Conservation (phyloP, 2,797 vertebrate species). For the Neopelma chrysocephalum region DNA sequence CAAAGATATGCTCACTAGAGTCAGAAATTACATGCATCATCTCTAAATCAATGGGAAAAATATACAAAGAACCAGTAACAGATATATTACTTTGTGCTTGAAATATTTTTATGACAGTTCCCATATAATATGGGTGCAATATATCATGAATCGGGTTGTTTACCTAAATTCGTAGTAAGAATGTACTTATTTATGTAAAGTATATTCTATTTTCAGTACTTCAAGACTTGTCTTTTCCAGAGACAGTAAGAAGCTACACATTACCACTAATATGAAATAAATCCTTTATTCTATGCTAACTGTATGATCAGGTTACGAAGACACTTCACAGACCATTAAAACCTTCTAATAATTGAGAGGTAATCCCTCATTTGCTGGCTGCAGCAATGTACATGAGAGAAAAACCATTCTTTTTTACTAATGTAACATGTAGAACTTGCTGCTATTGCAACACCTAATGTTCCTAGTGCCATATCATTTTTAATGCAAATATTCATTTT, state of each 20-base stretch:
- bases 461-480: conserved; percentile 66
- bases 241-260: background rate
- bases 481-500: conserved; percentile 77
- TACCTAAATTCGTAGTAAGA: conserved; percentile 26
- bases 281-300: conserved; percentile 64
- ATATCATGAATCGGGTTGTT: conserved; percentile 1
- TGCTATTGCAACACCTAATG: conserved; percentile 72
- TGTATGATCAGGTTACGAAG: conserved; percentile 62
- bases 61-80: conserved; percentile 24
- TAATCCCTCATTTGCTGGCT: conserved; percentile 78
- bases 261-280: conserved; percentile 55
- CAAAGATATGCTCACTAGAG: conserved; percentile 44
- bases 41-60: conserved; percentile 50
- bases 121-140: background rate
- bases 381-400: conserved; percentile 63
- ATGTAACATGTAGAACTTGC: conserved; percentile 74
- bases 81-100: conserved; percentile 34
- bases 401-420: conserved; percentile 74
- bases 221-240: conserved; percentile 28
- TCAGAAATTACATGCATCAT: conserved; percentile 56
- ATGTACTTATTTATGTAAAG: conserved; percentile 48
- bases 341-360: conserved; percentile 74
- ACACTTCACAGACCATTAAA: conserved; percentile 78
- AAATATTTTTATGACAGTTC: conserved; percentile 47
- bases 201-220: background rate